Percentiles rank a stretch among this genome's conserved stretches.
Conservation (phyloP, 2,888 invertebrate genomes). For the Bembecia ichneumoniformis region DNA sequence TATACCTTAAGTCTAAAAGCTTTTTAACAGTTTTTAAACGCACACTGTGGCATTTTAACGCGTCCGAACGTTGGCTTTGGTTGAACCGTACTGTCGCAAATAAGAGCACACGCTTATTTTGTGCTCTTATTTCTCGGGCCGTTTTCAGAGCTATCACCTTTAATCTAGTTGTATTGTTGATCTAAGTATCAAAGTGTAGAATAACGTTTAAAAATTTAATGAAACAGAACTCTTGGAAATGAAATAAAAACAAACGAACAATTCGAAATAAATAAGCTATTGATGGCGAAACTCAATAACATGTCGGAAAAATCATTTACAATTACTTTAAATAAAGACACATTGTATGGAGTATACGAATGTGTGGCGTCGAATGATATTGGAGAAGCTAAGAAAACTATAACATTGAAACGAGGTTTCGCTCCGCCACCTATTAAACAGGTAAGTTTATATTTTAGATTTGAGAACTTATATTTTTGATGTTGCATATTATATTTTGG, state of each 20-base stretch:
- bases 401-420: slow-evolving; percentile 35
- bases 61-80: too few species aligned
- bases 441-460: slow-evolving; percentile 25
- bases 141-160: too few species aligned
- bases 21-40: too few species aligned
- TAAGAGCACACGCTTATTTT: too few species aligned
- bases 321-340: slow-evolving; percentile 24
- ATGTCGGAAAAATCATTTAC: slow-evolving; percentile 15
- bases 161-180: too few species aligned
- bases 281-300: slow-evolving; percentile 18
- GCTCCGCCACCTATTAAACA: slow-evolving; percentile 30
- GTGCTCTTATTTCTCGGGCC: too few species aligned
- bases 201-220: neutral
- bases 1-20: too few species aligned
- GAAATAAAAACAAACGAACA: slow-evolving; percentile 20
- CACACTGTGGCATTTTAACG: too few species aligned
- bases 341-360: slow-evolving; percentile 39
- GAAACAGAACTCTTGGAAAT: slow-evolving; percentile 21
- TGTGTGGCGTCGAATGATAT: slow-evolving; percentile 37
- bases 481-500: neutral
- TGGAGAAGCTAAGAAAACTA: slow-evolving; percentile 32
- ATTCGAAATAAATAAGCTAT: slow-evolving; percentile 23
- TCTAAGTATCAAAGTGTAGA: too few species aligned
- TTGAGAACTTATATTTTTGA: neutral
- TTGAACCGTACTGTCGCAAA: too few species aligned